A percentile compares a stretch with the other conserved stretches of the same genome.
Conservation (phyloP, 2,797 vertebrate species). For the Aphelocoma californica region DNA sequence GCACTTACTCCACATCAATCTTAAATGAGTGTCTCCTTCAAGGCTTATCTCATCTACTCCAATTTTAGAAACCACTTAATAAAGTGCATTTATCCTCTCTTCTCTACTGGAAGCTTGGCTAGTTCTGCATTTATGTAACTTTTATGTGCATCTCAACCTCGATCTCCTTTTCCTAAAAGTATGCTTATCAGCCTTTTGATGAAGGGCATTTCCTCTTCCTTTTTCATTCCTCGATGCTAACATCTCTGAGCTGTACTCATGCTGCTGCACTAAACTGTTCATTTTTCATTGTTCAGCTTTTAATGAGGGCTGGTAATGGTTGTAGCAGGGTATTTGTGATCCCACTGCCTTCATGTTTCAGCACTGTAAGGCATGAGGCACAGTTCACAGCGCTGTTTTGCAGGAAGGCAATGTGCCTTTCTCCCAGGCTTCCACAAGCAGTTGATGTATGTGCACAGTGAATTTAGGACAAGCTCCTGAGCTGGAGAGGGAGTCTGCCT, state of each 20-base stretch:
- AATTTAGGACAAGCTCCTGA: background rate
- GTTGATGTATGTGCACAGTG: accelerated
- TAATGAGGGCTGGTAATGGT: background rate
- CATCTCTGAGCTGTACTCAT: background rate
- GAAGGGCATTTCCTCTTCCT: background rate
- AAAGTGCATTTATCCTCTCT: slow-evolving; percentile 30
- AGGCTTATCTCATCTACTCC: slow-evolving; percentile 11
- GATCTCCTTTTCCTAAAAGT: background rate
- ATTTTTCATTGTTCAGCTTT: background rate
- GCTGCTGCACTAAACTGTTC: background rate
- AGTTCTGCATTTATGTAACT: background rate
- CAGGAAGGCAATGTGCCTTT: background rate
- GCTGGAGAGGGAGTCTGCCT: background rate
- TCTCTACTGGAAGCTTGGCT: background rate
- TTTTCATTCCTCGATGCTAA: background rate
- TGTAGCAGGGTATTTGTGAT: background rate
- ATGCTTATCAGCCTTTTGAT: background rate
- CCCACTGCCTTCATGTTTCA: background rate
- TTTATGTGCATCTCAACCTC: background rate
- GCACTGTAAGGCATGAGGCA: background rate
- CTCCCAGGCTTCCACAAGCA: background rate
- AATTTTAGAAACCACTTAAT: slow-evolving; percentile 48
- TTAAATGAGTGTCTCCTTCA: slow-evolving; percentile 8
- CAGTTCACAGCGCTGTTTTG: background rate
- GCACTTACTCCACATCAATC: slow-evolving; percentile 10